Percentiles rank a stretch among this genome's conserved stretches.
Evolutionary conservation across 92 coral and sea anemone genomes (phyloP).

Genomic region (Epizoanthus illoricatus): DNA sequence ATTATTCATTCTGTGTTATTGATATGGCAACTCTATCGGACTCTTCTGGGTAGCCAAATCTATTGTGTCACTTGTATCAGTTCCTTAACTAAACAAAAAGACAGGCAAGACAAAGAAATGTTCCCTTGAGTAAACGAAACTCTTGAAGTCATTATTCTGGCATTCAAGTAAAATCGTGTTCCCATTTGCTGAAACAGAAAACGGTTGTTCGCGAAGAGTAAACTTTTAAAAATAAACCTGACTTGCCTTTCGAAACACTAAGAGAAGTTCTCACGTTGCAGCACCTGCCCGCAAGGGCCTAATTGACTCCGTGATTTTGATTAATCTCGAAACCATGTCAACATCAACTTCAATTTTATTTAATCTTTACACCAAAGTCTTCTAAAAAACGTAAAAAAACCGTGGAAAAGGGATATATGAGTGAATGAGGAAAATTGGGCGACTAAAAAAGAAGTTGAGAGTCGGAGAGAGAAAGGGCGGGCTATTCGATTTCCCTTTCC

Average conservation of each 20-base stretch:
- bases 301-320: no score
- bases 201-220: not conserved
- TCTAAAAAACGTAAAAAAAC: no score
- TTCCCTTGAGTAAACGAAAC: conserved; percentile 27
- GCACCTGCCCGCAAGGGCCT: no score
- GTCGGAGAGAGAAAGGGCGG: no score
- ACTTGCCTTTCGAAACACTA: not conserved
- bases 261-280: not conserved
- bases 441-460: no score
- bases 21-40: not conserved
- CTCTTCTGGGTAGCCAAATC: not conserved
- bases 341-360: no score
- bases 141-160: conserved; percentile 30
- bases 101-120: conserved; percentile 2
- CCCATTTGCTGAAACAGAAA: conserved; percentile 33
- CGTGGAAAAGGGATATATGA: no score
- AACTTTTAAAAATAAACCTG: not conserved
- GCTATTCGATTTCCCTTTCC: no score
- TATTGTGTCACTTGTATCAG: conserved; percentile 7
- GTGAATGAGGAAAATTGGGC: no score
- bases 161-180: conserved; percentile 26
- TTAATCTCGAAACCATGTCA: no score
- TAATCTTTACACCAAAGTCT: no score
- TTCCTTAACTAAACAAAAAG: conserved; percentile 28
- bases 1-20: not conserved